These are phyloP conservation scores for Agriotes lineatus DNA, from an alignment of 2,888 invertebrate species.

Conservation along the genomic window DNA sequence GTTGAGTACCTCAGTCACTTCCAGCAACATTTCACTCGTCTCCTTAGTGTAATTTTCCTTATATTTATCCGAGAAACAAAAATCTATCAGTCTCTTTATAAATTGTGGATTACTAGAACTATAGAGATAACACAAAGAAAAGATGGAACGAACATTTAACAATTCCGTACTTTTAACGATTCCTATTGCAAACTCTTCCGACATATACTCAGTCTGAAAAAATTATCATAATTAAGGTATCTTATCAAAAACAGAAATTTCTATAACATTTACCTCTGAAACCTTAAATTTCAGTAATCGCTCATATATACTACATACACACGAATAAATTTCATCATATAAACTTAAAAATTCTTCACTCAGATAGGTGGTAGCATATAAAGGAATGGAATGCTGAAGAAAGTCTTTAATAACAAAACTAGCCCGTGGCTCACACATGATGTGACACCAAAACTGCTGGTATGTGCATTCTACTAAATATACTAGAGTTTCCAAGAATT, in stretches of 20 bases:
- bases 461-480: constrained; percentile 60
- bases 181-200: constrained; percentile 53
- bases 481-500: constrained; percentile 57
- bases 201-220: constrained; percentile 61
- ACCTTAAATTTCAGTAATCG: constrained; percentile 85
- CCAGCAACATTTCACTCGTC: constrained; percentile 56
- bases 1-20: constrained; percentile 52
- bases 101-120: constrained; percentile 55
- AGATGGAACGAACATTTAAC: constrained; percentile 58
- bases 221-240: background rate
- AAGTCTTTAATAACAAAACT: constrained; percentile 58
- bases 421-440: constrained; percentile 58
- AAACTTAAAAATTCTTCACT: constrained; percentile 66
- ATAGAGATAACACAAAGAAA: constrained; percentile 58
- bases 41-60: constrained; percentile 56
- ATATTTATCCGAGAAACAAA: constrained; percentile 56
- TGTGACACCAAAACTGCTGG: constrained; percentile 64
- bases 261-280: constrained; percentile 70
- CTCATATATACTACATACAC: constrained; percentile 78
- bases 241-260: background rate
- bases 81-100: constrained; percentile 54
- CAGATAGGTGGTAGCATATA: constrained; percentile 60
- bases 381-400: constrained; percentile 59
- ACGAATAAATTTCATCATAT: constrained; percentile 73
- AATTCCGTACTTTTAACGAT: constrained; percentile 57